Evolutionary conservation across 2,888 invertebrate genomes (phyloP).

Genomic region (Rotaria sp.): DNA sequence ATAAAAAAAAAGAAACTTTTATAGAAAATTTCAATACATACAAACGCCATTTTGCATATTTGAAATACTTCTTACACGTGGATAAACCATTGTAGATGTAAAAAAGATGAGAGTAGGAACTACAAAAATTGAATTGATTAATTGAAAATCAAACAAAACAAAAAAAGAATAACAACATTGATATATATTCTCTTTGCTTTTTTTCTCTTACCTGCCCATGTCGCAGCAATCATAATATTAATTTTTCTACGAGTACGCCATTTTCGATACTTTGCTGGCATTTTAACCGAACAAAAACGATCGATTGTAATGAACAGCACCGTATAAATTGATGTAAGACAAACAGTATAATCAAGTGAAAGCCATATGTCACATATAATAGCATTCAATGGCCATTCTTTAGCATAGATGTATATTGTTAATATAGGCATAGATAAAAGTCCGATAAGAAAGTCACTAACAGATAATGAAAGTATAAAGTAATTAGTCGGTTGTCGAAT

Average conservation of each 20-base stretch:
- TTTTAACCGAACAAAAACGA: constrained; percentile 94
- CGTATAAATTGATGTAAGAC: constrained; percentile 95
- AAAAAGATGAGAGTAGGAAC: constrained; percentile 81
- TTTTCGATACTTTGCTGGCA: constrained; percentile 87
- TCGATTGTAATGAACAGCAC: constrained; percentile 96
- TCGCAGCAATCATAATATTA: constrained; percentile 33
- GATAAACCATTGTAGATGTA: constrained; percentile 28
- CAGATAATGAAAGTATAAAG: constrained; percentile 94
- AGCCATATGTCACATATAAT: constrained; percentile 94
- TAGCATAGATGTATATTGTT: constrained; percentile 88
- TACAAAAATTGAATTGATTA: not conserved
- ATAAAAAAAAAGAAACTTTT: too few species aligned
- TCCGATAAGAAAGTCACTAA: constrained; percentile 92
- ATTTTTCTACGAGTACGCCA: constrained; percentile 91
- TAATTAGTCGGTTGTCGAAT: constrained; percentile 92
- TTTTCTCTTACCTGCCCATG: constrained; percentile 23
- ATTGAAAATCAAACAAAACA: too few species aligned
- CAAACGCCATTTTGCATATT: constrained; percentile 22
- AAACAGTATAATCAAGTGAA: constrained; percentile 95
- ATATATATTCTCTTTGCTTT: not conserved
- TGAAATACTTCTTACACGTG: not conserved
- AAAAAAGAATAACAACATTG: not conserved
- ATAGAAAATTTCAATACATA: not conserved
- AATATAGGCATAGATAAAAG: constrained; percentile 97
- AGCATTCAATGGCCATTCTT: constrained; percentile 85